These are phyloP conservation scores for Dasysyrphus albostriatus DNA, from an alignment of 2,888 invertebrate species.

Conservation along the genomic window DNA sequence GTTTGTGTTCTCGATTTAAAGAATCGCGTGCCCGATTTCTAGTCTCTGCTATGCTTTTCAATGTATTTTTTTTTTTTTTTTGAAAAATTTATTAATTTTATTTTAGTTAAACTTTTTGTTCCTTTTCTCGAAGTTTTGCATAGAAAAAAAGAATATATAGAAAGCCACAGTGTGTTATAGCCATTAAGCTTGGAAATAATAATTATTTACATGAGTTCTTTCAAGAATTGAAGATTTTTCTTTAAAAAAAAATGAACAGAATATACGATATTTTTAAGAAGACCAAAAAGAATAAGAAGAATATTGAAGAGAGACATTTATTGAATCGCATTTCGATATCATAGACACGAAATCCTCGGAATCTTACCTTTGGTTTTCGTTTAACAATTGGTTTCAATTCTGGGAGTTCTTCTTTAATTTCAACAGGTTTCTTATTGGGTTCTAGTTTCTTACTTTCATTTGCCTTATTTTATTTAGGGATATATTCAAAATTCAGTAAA, in stretches of 20 bases:
- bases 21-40: no score
- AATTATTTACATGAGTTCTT: background rate
- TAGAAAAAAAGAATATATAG: background rate
- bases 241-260: background rate
- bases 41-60: no score
- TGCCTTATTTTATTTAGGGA: constrained; percentile 75
- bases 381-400: constrained; percentile 85
- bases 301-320: background rate
- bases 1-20: no score
- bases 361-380: constrained; percentile 81
- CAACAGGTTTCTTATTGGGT: constrained; percentile 85
- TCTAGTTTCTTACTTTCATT: constrained; percentile 79
- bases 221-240: background rate
- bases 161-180: constrained; percentile 4
- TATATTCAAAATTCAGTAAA: background rate
- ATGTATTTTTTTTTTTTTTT: background rate
- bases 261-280: background rate
- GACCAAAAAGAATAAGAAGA: background rate
- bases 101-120: background rate
- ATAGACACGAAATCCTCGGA: background rate
- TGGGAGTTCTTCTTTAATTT: constrained; percentile 86
- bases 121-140: background rate
- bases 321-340: background rate
- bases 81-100: background rate
- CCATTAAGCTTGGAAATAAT: background rate